Evolutionary conservation across 1,140 invertebrate genomes (phyloP), one percentile per base, ranked within the genome.

Genomic region (Neodiprion lecontei): DNA sequence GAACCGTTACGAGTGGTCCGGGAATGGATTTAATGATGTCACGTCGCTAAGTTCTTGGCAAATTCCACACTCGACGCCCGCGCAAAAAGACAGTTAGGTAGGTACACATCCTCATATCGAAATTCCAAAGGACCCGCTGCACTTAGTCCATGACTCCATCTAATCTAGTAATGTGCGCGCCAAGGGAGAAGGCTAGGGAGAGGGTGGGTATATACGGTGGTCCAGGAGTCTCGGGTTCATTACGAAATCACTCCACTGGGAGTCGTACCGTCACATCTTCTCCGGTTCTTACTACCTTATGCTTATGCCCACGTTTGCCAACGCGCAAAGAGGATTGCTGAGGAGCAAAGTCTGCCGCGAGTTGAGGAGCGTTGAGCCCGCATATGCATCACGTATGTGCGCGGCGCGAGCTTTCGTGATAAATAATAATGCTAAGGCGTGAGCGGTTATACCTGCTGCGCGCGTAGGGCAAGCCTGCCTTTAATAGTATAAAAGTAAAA

Each of bases 191-290:
- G 23, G 68, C 71, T 48, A 77, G 70, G 75, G 79, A 81, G 81
- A 78, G 78, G 78, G 78, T 82, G 78, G 81, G 78, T 77, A 40
- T 40, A 40, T 17, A 53, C 7, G 61, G 79, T 11, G 74, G 65
- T 23, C 69, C 70, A 75, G 77, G 75, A 82, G 80, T 80, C 78
- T 77, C 80, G 80, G 80, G 79, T 84, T 85, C 82, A 85, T 85
- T 84, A 84, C 79, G 75, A 81, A 84, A 83, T 83, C 79, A 82
- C 82, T 80, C 83, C 81, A 81, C 21, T n/a, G 83, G 80, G 84
- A 84, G 78, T 82, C 80, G 74, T 84, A 77, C 68, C 76, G 79
- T 80, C 80, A 74, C 79, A 79, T 81, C 78, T 84, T 80, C 78
- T 78, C 75, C 73, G 76, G 73, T 79, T 79, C 79, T 75, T 73